A percentile compares a stretch with the other conserved stretches of the same genome.
Evolutionary conservation across 2,797 vertebrate species (phyloP).

Genomic region (Notoglanidium macrostoma): DNA sequence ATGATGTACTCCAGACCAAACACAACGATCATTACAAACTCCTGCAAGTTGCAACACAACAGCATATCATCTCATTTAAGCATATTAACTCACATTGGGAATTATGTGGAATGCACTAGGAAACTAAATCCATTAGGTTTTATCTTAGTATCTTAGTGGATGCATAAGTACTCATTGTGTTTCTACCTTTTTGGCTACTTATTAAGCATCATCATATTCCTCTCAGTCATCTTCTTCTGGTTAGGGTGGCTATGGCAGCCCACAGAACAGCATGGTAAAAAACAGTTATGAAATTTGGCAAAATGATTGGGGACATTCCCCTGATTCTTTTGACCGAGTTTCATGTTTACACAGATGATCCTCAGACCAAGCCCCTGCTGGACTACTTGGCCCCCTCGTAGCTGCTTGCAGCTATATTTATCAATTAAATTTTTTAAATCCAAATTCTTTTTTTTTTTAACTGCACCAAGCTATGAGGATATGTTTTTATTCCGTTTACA

Average conservation of each 20-base stretch:
- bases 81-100: not conserved
- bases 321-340: too few species aligned
- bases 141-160: not conserved
- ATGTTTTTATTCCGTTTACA: not conserved
- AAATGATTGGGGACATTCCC: too few species aligned
- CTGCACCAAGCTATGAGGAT: not conserved
- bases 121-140: not conserved
- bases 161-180: too few species aligned
- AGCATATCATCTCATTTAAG: conserved; percentile 20
- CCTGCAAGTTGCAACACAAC: conserved; percentile 72
- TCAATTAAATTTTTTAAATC: not conserved
- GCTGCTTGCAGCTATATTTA: not conserved
- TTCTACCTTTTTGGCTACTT: too few species aligned
- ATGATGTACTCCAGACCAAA: conserved; percentile 99
- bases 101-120: not conserved
- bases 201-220: too few species aligned
- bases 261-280: too few species aligned
- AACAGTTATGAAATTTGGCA: too few species aligned
- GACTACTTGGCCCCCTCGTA: too few species aligned
- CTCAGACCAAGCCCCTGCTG: too few species aligned
- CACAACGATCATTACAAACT: conserved; percentile 99
- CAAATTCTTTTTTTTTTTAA: conserved; percentile 1
- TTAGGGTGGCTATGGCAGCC: too few species aligned
- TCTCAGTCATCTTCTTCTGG: too few species aligned
- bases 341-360: too few species aligned